Base-by-base conservation (phyloP, 2,113 vertebrate species). In the Megaceryle maxima region DNA sequence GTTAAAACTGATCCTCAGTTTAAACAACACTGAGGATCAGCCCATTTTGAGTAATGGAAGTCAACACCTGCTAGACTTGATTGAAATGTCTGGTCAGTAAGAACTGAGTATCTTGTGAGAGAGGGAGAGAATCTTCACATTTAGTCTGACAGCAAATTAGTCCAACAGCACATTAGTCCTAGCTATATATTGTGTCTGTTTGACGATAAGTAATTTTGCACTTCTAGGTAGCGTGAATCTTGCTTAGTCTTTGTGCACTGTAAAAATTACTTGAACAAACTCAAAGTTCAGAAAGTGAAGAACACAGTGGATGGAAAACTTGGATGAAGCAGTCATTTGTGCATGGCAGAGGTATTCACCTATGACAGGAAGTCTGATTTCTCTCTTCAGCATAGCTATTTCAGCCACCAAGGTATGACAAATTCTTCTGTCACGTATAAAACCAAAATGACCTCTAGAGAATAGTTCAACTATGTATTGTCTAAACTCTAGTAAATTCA, bases 341-440 rank as follows among this genome's bases (percentile, higher is more conserved):
- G 7, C 13, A 46, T 16, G 13, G 25, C 43, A 76, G 57, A 92
- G 35, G 1, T 0, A 82, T 26, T 20, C 16, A 43, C 7, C 9
- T 35, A 13, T 33, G 24, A 53, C 6, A 15, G 9, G 8, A 68
- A 41, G 17, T 43, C n/a, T 56, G 22, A 80, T 46, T 8, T 73
- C 35, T 35, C 16, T n/a, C 43, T 60, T 59, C n/a, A 55, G 9
- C 12, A 31, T 1, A 57, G 19, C 24, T 57, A 53, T 73, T 86
- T 28, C 8, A 4, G 13, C 8, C 22, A 81, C 25, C 21, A 60
- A 8, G 3, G 62, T 41, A 0, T 8, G 8, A 83, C 2, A 3
- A 62, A 37, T 62, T 78, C 44, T 66, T 66, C 60, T 62, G 31
- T 21, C 62, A 22, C 10, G 3, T n/a, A 67, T 31, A 24, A 46